Evolutionary conservation across 2,113 vertebrate genomes (phyloP), one percentile per base, ranked within the genome.

Genomic region (Eonycteris spelaea): DNA sequence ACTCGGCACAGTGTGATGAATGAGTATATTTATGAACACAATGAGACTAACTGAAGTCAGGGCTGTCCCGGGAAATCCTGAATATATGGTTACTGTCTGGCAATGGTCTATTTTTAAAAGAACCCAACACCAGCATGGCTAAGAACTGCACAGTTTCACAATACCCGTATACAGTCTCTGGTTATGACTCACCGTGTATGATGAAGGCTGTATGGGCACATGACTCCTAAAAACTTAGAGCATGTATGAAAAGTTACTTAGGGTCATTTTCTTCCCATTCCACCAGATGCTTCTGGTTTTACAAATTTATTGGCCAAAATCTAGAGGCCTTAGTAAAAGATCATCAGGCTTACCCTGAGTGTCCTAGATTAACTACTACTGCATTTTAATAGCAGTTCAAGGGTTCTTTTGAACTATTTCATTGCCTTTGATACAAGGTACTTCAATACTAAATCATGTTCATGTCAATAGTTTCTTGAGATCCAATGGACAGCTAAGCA

Each of bases 101-200:
- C 95, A 96, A 75, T 61, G 22, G 57, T 93, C 94, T 96, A 74
- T 85, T 96, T 88, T 90, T 65, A 93, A 96, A 96, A 93, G 51
- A 93, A 91, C n/a, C 53, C 87, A 95, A 96, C 16, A 91, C 22
- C 53, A 91, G 33, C 38, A 86, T 73, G 59, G 87, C 67, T 97
- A 65, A 96, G 61, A 91, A 85, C 57, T 93, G 28, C 45, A 90
- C 5, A 74, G 57, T 95, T 96, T 95, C 94, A 91, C 78, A 95
- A 85, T 82, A 93, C 13, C 51, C 84, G 86, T 59, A 86, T 79
- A 94, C 19, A 94, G 67, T 63, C 77, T 85, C 57, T 93, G 78
- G 77, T 79, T 88, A 88, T 96, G 92, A 96, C 59, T 96, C 93
- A 96, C 15, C 15, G 28, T 73, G 45, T 95, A 68, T 70, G 35